Evolutionary conservation across 2,113 vertebrate genomes (phyloP), one percentile per base, ranked within the genome.

Genomic region (Cebus imitator): DNA sequence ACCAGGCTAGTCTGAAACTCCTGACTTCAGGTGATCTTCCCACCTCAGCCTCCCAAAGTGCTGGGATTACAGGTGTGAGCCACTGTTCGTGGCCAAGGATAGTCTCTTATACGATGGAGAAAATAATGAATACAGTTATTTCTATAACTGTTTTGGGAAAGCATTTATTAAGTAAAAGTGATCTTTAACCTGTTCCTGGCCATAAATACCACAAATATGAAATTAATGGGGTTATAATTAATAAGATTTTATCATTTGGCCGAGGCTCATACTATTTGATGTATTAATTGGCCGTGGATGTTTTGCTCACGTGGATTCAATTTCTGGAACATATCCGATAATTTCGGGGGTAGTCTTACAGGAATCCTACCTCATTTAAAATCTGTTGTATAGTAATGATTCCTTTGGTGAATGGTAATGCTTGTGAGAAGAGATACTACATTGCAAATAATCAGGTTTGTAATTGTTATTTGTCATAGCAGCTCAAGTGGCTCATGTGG

Each of bases 171-270:
- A 50, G 55, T 86, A 92, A 81, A 94, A 94, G 25, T 88, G 40
- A 83, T 66, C 55, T 86, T 97, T 55, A 92, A 66, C 30, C 13
- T 93, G 79, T 20, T 25, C 14, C 1, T 96, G 50, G 1, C 5
- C 12, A 35, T 96, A 91, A 97, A 83, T 95, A 95, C 16, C n/a
- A 91, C n/a, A 92, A 58, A 92, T 92, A 94, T 35, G 35, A 97
- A 96, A 88, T 80, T 55, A 93, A 11, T 45, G 27, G 66, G 37
- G 32, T 89, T 78, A 20, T 78, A 90, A 37, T 93, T 95, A 93
- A 52, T 72, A 18, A 83, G 30, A 40, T 94, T 96, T 90, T 80
- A 85, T 70, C 14, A 37, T 64, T 88, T 85, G 64, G 40, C 43
- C 92, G 70, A 90, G 61, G 64, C 48, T 97, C 3, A 87, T 25